Evolutionary conservation across 2,888 invertebrate genomes (phyloP), one percentile per base, ranked within the genome.

Genomic region (Agrilus mali): DNA sequence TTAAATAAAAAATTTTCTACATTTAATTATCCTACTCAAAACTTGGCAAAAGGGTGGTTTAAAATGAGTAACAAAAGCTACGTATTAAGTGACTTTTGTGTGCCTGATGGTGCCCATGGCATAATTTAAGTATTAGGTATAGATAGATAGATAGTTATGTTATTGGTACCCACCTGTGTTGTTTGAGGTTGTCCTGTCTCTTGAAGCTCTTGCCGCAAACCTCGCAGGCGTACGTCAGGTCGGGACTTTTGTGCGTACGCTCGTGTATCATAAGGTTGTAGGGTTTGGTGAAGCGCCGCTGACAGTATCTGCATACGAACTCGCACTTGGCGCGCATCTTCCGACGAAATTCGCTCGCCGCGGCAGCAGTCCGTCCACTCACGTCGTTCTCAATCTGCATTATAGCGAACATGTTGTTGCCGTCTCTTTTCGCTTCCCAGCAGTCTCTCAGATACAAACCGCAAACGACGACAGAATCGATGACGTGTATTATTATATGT

Each of bases 201-300:
- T 96, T 88, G 80, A 97, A 97, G 57, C 89, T 89, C 73, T 95
- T 95, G 62, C 92, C 89, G 72, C 96, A 97, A 57, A 95, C 88
- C 70, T 96, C 95, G 74, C 96, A 97, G 60, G 89, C 86, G 73
- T 90, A 97, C 44, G 94, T 92, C 61, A 95, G 78, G 73, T 96
- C 95, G 50, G 86, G 86, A 67, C 94, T 92, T 69, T 93, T 93
- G 76, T 97, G 96, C 59, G 94, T 95, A 68, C 95, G 79, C 70
- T 96, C 96, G 77, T 97, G 96, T 61, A 97, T 96, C 79, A 96
- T 83, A 67, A 97, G 78, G 73, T 97, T 97, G 77, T 97, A 97
- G 55, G 90, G 87, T 74, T 97, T 97, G 64, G 93, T 95, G 77
- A 97, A 97, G 68, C 94, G 82, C 63, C 96, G 80, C 69, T 88